Base-by-base conservation (phyloP, 1,140 invertebrate species). In the Drosophila prosaltans region DNA sequence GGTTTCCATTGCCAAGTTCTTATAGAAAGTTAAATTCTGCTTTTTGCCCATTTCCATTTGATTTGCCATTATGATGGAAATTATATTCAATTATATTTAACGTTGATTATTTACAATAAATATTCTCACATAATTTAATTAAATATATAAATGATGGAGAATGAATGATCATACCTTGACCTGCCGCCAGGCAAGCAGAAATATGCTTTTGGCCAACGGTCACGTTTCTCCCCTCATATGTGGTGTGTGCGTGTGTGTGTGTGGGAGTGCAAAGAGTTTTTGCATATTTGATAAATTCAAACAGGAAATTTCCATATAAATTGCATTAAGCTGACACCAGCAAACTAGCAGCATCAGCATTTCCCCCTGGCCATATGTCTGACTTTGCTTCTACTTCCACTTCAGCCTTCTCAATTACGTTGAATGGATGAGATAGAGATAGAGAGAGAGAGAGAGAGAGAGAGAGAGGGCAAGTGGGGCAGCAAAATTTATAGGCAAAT, bases 261-360 rank as follows among this genome's bases (percentile, higher is more conserved):
- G 28, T 36, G 28, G 55, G 41, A 32, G 36, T 63, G 64, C 26
- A 68, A 55, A 66, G 45, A 51, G 45, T 51, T 66, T 66, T 66
- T 66, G 60, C 74, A 57, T 78, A 78, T 81, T 81, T 64, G 66
- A 71, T 71, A 66, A 78, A 86, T 81, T 66, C 67, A 78, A 72
- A 65, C 74, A 74, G 67, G 70, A 86, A 85, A 81, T 65, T 85
- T 75, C 66, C 78, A 85, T 86, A 81, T 86, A 75, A 79, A 70
- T 68, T 79, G 74, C 78, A 73, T 85, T 86, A 85, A 75, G 72
- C 70, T 67, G 65, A 72, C 78, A 81, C 71, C 68, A 74, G 9
- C 11, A 67, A 67, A 51, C 45, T 51, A 51, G 45, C 45, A 26
- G 45, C 45, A 51, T 51, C 45, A 51, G 45, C 45, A 26, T 51